Evolutionary conservation across 2,113 vertebrate genomes (phyloP), one percentile per base, ranked within the genome.

Genomic region (Oenanthe melanoleuca): DNA sequence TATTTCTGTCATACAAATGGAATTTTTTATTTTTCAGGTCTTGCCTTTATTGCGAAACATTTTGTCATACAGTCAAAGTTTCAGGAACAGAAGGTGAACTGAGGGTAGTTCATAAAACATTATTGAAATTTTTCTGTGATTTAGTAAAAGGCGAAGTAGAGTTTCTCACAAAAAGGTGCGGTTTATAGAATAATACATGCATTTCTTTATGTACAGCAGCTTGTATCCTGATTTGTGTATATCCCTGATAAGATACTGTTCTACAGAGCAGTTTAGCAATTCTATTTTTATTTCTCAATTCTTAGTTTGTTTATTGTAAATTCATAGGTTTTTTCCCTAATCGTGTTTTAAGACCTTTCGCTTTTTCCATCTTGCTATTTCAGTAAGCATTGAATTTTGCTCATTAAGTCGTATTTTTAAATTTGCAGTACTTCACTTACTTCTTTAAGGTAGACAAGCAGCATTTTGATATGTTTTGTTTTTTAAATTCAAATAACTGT

Each of bases 101-200:
- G 87, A 98, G 98, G 65, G 65, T 94, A n/a, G 97, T 99, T 95
- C 95, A 99, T 78, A 95, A 97, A 89, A 95, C 97, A 80, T 93
- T 99, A 52, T 95, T 99, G 95, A 98, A 97, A 80, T 98, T 99
- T 97, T 96, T 98, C 78, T 96, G 98, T 50, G 98, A 98, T 94
- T 96, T 99, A 78, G 96, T 99, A 92, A 98, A 98, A 96, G 98
- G 97, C 67, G 99, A 99, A 97, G 98, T 99, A 20, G 97, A 97
- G 49, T 97, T 98, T 79, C 65, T 98, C 75, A 98, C 87, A 89
- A 89, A 96, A 87, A 97, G 98, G 99, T 99, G 97, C 93, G 93
- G 59, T 94, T 95, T 94, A 26, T 33, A 53, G 64, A 61, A 69
- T 86, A 77, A 21, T 15, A 19, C 16, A 15, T 37, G 14, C 7